These are phyloP conservation scores for Cataglyphis cursor DNA, from an alignment of 2,888 invertebrate genomes.

Conservation along the genomic window DNA sequence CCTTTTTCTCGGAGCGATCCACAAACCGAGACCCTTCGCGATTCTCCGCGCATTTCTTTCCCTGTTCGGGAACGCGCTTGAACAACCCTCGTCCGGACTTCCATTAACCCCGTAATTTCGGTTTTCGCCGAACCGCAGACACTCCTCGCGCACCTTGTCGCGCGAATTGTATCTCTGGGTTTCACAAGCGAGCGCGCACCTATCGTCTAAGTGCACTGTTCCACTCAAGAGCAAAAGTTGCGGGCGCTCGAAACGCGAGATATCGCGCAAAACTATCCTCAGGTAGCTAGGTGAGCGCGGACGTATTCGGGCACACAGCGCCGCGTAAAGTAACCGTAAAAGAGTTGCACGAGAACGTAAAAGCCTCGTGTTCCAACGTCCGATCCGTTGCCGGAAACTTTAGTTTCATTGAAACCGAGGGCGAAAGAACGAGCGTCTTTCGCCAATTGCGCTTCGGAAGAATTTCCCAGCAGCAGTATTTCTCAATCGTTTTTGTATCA, in stretches of 20 bases:
- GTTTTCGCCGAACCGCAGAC: slow-evolving; percentile 76
- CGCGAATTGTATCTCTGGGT: slow-evolving; percentile 34
- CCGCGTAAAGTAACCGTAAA: slow-evolving; percentile 74
- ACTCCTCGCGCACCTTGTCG: slow-evolving; percentile 57
- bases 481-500: slow-evolving; percentile 21
- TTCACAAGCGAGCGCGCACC: slow-evolving; percentile 24
- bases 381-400: slow-evolving; percentile 39
- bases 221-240: slow-evolving; percentile 76
- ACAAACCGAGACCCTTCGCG: slow-evolving; percentile 17
- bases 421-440: background rate
- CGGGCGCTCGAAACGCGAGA: slow-evolving; percentile 74
- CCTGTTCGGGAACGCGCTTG: slow-evolving; percentile 48
- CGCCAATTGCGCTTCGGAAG: slow-evolving; percentile 28
- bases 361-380: slow-evolving; percentile 31
- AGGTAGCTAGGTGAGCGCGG: slow-evolving; percentile 46
- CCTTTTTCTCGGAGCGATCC: slow-evolving; percentile 47
- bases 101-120: slow-evolving; percentile 81
- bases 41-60: slow-evolving; percentile 45
- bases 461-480: slow-evolving; percentile 39
- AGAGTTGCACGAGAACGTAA: slow-evolving; percentile 62
- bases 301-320: slow-evolving; percentile 70
- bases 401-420: slow-evolving; percentile 60
- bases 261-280: slow-evolving; percentile 74
- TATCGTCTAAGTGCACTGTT: slow-evolving; percentile 71
- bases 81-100: slow-evolving; percentile 66